phyloP scores from a whole-genome alignment of 2,888 invertebrate genomes.

The Mystacides longicornis region DNA sequence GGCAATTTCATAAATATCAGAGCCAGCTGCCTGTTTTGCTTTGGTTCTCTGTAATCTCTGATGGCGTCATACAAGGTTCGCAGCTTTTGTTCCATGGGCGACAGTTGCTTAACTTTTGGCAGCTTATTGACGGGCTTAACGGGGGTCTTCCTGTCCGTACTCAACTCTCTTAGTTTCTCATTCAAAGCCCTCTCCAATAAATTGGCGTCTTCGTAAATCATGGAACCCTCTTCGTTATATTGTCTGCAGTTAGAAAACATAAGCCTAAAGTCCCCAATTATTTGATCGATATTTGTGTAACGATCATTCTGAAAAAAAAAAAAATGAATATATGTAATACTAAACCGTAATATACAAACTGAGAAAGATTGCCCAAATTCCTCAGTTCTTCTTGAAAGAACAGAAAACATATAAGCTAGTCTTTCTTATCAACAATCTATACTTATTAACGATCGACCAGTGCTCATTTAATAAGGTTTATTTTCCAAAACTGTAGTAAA shows the following conservation, averaged over 20 bases:
- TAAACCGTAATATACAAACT: too few relatives aligned
- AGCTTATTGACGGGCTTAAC: constrained; percentile 45
- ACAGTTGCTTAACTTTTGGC: constrained; percentile 41
- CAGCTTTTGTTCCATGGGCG: constrained; percentile 66
- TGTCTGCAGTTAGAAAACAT: constrained; percentile 97
- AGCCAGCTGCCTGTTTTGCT: constrained; percentile 81
- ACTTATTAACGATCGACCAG: too few relatives aligned
- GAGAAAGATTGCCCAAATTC: too few relatives aligned
- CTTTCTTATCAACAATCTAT: too few relatives aligned
- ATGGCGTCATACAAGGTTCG: constrained; percentile 84
- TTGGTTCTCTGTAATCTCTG: constrained; percentile 79
- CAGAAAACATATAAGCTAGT: too few relatives aligned
- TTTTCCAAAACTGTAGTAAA: too few relatives aligned
- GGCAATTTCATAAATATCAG: constrained; percentile 93
- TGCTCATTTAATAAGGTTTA: too few relatives aligned
- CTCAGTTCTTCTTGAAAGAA: too few relatives aligned
- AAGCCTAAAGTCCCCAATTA: constrained; percentile 78
- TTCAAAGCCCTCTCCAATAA: constrained; percentile 76
- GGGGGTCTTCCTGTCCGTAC: constrained; percentile 42
- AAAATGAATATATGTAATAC: too few relatives aligned
- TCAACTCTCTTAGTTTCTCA: constrained; percentile 70
- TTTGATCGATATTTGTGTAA: constrained; percentile 77
- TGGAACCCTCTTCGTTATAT: constrained; percentile 94
- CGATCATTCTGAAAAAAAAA: constrained; percentile 50
- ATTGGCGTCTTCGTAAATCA: constrained; percentile 91